These are phyloP conservation scores for Montipora sp. DNA, from an alignment of 64 coral and sea anemone species.

Conservation along the genomic window DNA sequence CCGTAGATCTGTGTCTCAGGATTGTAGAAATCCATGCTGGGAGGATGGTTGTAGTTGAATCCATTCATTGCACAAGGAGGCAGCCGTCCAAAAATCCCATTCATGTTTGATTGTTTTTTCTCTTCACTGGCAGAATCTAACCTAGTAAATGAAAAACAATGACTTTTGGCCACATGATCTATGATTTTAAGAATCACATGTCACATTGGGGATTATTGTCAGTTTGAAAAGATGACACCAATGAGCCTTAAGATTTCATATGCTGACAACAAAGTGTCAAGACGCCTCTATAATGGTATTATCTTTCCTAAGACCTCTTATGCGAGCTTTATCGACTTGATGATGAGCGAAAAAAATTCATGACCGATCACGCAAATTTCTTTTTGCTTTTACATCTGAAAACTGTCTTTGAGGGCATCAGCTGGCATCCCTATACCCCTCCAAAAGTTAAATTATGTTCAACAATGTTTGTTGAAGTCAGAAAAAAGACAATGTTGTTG, in stretches of 20 bases:
- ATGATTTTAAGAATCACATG: background rate
- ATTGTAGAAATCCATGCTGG: constrained; percentile 36
- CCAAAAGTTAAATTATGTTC: background rate
- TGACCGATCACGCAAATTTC: background rate
- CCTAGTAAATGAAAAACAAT: background rate
- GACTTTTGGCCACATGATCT: constrained; percentile 24
- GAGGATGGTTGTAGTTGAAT: constrained; percentile 26
- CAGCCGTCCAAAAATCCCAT: constrained; percentile 39
- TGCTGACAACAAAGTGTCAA: background rate
- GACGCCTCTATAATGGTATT: constrained; percentile 7
- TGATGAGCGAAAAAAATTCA: background rate
- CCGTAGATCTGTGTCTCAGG: constrained; percentile 21
- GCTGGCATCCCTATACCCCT: background rate
- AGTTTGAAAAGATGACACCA: background rate
- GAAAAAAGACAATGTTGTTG: too few species aligned
- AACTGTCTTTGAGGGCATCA: background rate
- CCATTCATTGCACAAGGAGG: constrained; percentile 47
- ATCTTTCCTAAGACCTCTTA: constrained; percentile 2
- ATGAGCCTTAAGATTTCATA: constrained; percentile 8
- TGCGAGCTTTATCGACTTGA: background rate
- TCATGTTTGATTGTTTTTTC: constrained; percentile 13
- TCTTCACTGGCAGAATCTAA: background rate
- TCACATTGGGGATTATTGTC: background rate
- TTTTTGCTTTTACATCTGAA: background rate
- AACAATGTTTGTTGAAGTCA: too few species aligned